These are phyloP conservation scores for Ambastaia sidthimunki DNA, from an alignment of 2,797 vertebrate genomes.

Conservation along the genomic window DNA sequence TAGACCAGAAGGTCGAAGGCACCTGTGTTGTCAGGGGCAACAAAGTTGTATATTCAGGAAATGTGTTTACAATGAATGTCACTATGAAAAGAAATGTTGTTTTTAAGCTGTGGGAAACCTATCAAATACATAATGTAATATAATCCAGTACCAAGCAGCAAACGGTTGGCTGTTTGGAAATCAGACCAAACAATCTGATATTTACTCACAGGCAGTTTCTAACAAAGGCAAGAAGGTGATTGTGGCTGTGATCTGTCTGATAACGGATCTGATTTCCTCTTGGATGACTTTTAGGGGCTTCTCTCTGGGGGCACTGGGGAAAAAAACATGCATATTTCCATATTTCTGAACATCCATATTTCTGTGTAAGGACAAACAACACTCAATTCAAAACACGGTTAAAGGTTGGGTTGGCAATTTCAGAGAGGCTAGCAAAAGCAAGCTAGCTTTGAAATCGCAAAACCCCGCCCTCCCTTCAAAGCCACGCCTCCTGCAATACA, in stretches of 20 bases:
- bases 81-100: no score
- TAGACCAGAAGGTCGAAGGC: slow-evolving; percentile 96
- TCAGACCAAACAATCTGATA: not conserved
- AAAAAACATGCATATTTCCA: slow-evolving; percentile 10
- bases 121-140: not conserved
- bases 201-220: slow-evolving; percentile 90
- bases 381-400: not conserved
- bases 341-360: not conserved
- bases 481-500: no score
- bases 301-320: slow-evolving; percentile 83
- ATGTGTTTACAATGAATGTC: not conserved
- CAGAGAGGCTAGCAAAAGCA: no score
- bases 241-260: slow-evolving; percentile 93
- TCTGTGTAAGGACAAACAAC: not conserved
- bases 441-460: no score
- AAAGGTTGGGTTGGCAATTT: no score
- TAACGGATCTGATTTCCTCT: slow-evolving; percentile 94
- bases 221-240: slow-evolving; percentile 94
- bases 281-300: slow-evolving; percentile 95
- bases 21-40: slow-evolving; percentile 74
- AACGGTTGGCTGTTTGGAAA: not conserved
- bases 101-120: no score
- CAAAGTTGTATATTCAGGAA: not conserved
- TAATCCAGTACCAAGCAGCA: not conserved
- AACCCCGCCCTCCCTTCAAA: no score